A percentile compares a stretch with the other conserved stretches of the same genome.
Evolutionary conservation across 2,113 vertebrate species (phyloP).

Genomic region (Tonatia bakeri): DNA sequence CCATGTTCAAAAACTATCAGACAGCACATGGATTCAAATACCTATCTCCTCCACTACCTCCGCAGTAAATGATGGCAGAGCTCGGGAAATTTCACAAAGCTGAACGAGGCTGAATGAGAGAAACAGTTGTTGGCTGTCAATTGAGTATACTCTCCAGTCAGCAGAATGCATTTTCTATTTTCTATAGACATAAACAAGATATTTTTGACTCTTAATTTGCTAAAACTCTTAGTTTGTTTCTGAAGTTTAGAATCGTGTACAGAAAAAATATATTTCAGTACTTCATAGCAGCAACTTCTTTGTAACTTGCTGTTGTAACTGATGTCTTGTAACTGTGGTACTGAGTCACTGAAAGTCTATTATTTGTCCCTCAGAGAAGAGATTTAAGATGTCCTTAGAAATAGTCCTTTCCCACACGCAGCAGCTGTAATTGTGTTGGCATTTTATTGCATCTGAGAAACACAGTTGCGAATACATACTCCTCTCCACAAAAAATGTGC

Average conservation of each 20-base stretch:
- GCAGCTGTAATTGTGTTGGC: background rate
- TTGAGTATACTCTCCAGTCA: background rate
- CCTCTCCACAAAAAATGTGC: background rate
- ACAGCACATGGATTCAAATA: background rate
- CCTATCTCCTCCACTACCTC: background rate
- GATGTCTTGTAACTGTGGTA: background rate
- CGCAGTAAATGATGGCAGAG: background rate
- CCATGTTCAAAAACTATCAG: background rate
- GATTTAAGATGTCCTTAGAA: background rate
- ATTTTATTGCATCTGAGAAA: background rate
- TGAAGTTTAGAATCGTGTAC: background rate
- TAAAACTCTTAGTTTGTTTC: background rate
- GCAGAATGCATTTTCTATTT: background rate
- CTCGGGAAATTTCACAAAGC: background rate
- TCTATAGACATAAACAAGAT: background rate
- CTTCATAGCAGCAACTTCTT: background rate
- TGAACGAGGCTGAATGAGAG: background rate
- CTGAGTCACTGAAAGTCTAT: background rate
- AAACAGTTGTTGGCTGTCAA: background rate
- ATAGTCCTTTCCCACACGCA: background rate
- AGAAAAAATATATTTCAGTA: background rate
- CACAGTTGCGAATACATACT: background rate
- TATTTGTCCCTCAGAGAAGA: background rate
- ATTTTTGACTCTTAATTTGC: background rate
- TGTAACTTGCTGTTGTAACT: background rate